These are phyloP conservation scores for Sitodiplosis mosellana DNA, from an alignment of 1,140 invertebrate genomes.

Conservation along the genomic window DNA sequence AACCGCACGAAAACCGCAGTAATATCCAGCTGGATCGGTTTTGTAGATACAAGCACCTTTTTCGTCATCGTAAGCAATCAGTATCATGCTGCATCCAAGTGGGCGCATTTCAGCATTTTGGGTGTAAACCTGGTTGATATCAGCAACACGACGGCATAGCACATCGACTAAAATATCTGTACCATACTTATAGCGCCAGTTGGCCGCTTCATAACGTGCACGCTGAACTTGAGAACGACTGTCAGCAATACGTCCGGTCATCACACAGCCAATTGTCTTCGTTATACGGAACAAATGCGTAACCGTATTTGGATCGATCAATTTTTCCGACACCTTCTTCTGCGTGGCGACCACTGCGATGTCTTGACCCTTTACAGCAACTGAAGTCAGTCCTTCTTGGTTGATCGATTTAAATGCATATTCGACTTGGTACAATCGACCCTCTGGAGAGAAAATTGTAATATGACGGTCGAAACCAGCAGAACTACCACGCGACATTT, in stretches of 20 bases:
- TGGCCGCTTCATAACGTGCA: conserved; percentile 91
- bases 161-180: conserved; percentile 92
- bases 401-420: conserved; percentile 99
- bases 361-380: conserved; percentile 81
- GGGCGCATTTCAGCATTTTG: conserved; percentile 99
- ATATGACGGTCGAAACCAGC: conserved; percentile 99
- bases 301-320: conserved; percentile 79
- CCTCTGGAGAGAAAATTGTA: conserved; percentile 99
- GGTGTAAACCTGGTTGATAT: conserved; percentile 98
- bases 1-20: conserved; percentile 83
- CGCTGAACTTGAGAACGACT: conserved; percentile 93
- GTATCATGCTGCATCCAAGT: conserved; percentile 92
- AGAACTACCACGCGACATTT: conserved; percentile 93
- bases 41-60: conserved; percentile 84
- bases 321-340: conserved; percentile 94
- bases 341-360: conserved; percentile 92
- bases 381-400: conserved; percentile 93
- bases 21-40: conserved; percentile 97
- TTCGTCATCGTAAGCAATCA: conserved; percentile 87
- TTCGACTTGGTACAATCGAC: conserved; percentile 97
- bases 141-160: conserved; percentile 85
- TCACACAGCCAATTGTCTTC: conserved; percentile 85
- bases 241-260: conserved; percentile 98
- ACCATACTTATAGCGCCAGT: conserved; percentile 94
- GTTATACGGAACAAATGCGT: conserved; percentile 93